phyloP scores from a whole-genome alignment of 2,888 invertebrate species.

The Nemotelus pantherinus region DNA sequence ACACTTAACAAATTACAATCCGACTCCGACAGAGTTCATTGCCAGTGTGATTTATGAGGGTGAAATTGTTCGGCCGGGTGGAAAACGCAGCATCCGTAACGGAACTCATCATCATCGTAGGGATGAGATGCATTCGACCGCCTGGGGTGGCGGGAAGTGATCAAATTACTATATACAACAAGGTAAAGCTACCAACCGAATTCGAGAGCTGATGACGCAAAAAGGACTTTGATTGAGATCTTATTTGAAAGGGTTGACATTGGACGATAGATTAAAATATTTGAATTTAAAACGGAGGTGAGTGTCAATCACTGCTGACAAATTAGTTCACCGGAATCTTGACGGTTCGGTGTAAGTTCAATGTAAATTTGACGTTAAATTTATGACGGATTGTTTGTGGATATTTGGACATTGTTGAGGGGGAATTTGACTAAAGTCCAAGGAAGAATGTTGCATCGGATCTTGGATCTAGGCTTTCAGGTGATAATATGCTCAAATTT shows the following conservation, averaged over 20 bases:
- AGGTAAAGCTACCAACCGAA: neutral
- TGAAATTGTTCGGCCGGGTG: slow-evolving; percentile 37
- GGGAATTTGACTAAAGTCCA: too few relatives aligned
- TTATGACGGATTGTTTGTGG: too few relatives aligned
- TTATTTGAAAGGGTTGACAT: slow-evolving; percentile 37
- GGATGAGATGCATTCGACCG: slow-evolving; percentile 8
- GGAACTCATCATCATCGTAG: slow-evolving; percentile 37
- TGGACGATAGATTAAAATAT: slow-evolving; percentile 30
- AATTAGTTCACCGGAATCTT: slow-evolving; percentile 45
- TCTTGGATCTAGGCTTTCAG: too few relatives aligned
- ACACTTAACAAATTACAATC: slow-evolving; percentile 44
- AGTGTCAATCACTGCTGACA: slow-evolving; percentile 41
- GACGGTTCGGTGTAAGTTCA: slow-evolving; percentile 23
- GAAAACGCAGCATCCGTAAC: slow-evolving; percentile 50
- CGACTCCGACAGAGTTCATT: slow-evolving; percentile 28
- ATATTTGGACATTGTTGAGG: too few relatives aligned
- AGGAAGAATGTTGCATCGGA: too few relatives aligned
- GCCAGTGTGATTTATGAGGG: slow-evolving; percentile 42
- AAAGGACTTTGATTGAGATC: slow-evolving; percentile 30
- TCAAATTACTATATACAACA: slow-evolving; percentile 27
- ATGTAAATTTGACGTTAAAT: too few relatives aligned
- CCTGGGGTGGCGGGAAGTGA: slow-evolving; percentile 36
- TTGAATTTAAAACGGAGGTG: slow-evolving; percentile 8
- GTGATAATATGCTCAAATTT: too few relatives aligned
- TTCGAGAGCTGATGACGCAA: slow-evolving; percentile 7